phyloP scores from a whole-genome alignment of 2,797 vertebrate genomes.

The Gymnothorax javanicus region DNA sequence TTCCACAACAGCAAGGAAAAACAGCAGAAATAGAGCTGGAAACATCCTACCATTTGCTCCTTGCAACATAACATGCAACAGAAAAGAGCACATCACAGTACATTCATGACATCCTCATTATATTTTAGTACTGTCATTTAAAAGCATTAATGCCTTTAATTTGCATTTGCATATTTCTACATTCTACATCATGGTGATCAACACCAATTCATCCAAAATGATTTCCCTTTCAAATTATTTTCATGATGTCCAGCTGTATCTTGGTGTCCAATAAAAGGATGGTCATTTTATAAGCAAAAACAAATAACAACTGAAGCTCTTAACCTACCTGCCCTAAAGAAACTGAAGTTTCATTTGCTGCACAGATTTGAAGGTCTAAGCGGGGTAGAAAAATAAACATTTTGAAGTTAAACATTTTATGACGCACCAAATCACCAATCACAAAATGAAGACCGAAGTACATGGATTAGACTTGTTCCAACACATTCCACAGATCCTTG shows the following conservation, averaged over 20 bases:
- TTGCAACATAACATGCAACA: not conserved
- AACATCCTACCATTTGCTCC: conserved; percentile 14
- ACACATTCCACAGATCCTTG: too few species aligned
- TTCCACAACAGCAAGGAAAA: conserved; percentile 14
- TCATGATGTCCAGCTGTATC: not conserved
- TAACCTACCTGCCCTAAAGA: not conserved
- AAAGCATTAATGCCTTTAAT: too few species aligned
- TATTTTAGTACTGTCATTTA: too few species aligned
- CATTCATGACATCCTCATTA: not conserved
- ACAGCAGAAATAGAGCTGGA: not conserved
- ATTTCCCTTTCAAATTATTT: not conserved
- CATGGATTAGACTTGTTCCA: too few species aligned
- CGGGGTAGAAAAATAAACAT: not conserved
- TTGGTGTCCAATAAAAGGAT: not conserved
- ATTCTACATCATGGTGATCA: not conserved
- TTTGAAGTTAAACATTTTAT: not conserved
- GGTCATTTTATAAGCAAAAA: not conserved
- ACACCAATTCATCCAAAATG: too few species aligned
- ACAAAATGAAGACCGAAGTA: not conserved
- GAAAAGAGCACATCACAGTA: not conserved
- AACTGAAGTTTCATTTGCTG: not conserved
- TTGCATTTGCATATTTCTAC: too few species aligned
- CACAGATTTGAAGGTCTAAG: not conserved
- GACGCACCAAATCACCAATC: not conserved
- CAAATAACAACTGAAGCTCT: not conserved